Conservation (phyloP, 1,140 invertebrate species). For the Rhizoglyphus robini region DNA sequence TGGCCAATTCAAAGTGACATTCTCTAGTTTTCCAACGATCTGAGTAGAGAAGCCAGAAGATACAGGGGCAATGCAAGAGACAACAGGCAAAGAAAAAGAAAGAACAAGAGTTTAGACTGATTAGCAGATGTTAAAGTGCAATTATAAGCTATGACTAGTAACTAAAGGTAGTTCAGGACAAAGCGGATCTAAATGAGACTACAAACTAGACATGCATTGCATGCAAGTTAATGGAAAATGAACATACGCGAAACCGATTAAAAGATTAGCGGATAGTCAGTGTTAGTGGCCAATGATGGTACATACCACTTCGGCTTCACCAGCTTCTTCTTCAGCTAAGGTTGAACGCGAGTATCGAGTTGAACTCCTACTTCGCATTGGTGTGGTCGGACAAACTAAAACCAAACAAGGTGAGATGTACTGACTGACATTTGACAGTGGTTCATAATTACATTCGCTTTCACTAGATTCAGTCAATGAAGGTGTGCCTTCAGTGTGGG, state of each 20-base stretch:
- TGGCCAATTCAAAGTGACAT: no score
- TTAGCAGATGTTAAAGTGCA: not conserved
- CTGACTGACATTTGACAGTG: not conserved
- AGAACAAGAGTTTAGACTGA: not conserved
- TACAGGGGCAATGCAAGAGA: conserved; percentile 1
- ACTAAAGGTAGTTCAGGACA: not conserved
- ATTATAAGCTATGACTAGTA: not conserved
- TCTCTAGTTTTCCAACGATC: not conserved
- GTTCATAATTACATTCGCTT: conserved; percentile 69
- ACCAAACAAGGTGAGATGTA: not conserved
- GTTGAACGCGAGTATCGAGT: conserved; percentile 12
- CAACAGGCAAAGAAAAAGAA: not conserved
- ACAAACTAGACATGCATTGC: not conserved
- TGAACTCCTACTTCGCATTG: conserved; percentile 7
- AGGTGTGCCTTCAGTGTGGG: conserved; percentile 93
- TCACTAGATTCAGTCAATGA: conserved; percentile 90
- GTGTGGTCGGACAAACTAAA: conserved; percentile 13
- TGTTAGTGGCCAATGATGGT: not conserved
- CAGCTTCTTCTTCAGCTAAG: not conserved
- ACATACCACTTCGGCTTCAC: conserved; percentile 17
- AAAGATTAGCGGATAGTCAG: not conserved
- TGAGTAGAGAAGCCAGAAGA: not conserved
- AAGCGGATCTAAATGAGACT: not conserved
- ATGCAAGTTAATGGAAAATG: not conserved
- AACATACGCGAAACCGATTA: not conserved